phyloP scores from a whole-genome alignment of 2,888 invertebrate species.

The Apodemia zela region DNA sequence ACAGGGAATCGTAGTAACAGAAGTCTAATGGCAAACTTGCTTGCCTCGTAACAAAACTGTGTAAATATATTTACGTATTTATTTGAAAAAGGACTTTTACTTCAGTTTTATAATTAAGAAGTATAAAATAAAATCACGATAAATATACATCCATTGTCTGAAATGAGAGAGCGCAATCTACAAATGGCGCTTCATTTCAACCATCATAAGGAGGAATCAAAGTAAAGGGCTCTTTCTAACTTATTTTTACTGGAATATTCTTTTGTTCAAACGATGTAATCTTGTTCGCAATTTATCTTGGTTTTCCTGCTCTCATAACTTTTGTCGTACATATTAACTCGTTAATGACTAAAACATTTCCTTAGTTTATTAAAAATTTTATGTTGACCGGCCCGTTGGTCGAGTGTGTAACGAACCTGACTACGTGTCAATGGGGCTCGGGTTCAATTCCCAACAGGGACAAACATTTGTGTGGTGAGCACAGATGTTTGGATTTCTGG shows the following conservation, averaged over 20 bases:
- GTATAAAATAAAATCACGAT: conserved; percentile 6
- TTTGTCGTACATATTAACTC: conserved; percentile 17
- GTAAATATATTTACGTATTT: too few species aligned
- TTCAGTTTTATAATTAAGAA: background rate
- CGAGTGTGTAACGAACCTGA: too few species aligned
- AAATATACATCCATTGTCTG: conserved; percentile 2
- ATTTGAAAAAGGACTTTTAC: too few species aligned
- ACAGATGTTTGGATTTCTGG: too few species aligned
- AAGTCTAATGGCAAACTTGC: too few species aligned
- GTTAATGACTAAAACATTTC: background rate
- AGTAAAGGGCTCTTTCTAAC: conserved; percentile 50
- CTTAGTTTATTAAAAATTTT: too few species aligned
- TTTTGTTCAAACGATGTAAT: conserved; percentile 36
- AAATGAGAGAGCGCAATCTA: conserved; percentile 25
- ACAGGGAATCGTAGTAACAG: too few species aligned
- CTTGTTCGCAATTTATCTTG: conserved; percentile 42
- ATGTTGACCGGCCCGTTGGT: too few species aligned
- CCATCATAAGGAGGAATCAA: conserved; percentile 63
- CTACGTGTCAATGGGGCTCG: too few species aligned
- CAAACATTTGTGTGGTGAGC: too few species aligned
- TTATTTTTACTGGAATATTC: conserved; percentile 46
- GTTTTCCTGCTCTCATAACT: conserved; percentile 19
- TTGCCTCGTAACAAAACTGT: too few species aligned
- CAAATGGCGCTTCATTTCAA: conserved; percentile 52
- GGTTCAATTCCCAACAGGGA: too few species aligned